Percentiles rank a stretch among this genome's conserved stretches.
Evolutionary conservation across 2,888 invertebrate species (phyloP).

Genomic region (Chrysolina oricalcia): DNA sequence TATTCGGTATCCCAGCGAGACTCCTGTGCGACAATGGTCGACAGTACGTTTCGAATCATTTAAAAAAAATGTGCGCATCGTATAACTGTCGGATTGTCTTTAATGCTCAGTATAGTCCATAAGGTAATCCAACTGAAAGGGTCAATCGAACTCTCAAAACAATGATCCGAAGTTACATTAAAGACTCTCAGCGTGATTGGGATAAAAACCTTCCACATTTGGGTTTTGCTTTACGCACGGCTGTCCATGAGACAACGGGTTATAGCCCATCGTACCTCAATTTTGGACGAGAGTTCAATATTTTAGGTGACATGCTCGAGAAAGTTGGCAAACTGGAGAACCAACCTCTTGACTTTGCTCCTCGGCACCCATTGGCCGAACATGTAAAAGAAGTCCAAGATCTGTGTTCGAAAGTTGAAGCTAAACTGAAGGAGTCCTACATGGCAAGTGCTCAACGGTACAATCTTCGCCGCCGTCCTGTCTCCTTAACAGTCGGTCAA

Average conservation of each 20-base stretch:
- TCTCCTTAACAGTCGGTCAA: slow-evolving; percentile 16
- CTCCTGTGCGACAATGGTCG: slow-evolving; percentile 56
- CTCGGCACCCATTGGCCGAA: not conserved
- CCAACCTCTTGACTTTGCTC: slow-evolving; percentile 12
- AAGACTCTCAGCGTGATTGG: slow-evolving; percentile 47
- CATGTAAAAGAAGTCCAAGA: slow-evolving; percentile 29
- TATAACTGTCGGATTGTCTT: slow-evolving; percentile 48
- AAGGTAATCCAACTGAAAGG: slow-evolving; percentile 62
- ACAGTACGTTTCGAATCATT: slow-evolving; percentile 39
- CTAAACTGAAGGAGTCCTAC: slow-evolving; percentile 21
- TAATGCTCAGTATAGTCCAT: slow-evolving; percentile 60
- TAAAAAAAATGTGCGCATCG: slow-evolving; percentile 37
- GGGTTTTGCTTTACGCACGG: slow-evolving; percentile 55
- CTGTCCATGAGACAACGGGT: slow-evolving; percentile 56
- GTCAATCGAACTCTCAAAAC: slow-evolving; percentile 61
- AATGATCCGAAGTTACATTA: slow-evolving; percentile 49
- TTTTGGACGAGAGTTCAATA: slow-evolving; percentile 49
- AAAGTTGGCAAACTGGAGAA: not conserved
- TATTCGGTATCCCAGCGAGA: slow-evolving; percentile 52
- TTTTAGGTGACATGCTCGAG: slow-evolving; percentile 33
- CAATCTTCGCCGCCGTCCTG: slow-evolving; percentile 28
- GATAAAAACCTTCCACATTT: slow-evolving; percentile 56
- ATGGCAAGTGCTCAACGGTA: slow-evolving; percentile 9
- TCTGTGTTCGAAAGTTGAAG: slow-evolving; percentile 14
- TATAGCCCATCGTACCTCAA: slow-evolving; percentile 54